Evolutionary conservation across 2,888 invertebrate species (phyloP).

Genomic region (Piscicola geometra): DNA sequence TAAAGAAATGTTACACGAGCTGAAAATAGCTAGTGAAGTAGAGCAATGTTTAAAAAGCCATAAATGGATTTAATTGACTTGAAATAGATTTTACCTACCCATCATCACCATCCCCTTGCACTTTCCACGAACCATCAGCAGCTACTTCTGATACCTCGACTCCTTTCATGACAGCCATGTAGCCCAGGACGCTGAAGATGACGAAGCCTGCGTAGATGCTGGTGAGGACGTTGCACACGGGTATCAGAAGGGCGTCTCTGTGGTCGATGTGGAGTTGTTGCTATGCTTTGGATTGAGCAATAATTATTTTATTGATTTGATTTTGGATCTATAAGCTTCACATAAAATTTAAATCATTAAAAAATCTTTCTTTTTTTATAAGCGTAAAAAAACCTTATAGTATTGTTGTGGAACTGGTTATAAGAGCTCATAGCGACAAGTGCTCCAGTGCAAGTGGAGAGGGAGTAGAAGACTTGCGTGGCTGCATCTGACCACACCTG

Average conservation of each 20-base stretch:
- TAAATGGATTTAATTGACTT: no score
- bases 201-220: conserved; percentile 49
- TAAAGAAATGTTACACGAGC: conserved; percentile 49
- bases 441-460: conserved; percentile 46
- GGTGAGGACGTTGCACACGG: conserved; percentile 48
- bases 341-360: no score
- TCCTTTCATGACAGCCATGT: conserved; percentile 50
- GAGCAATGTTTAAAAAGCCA: no score
- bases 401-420: conserved; percentile 47
- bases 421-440: conserved; percentile 47
- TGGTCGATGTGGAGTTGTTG: no score
- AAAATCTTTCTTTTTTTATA: conserved; percentile 5
- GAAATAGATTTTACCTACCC: no score
- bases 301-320: no score
- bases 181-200: conserved; percentile 59
- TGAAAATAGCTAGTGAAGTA: conserved; percentile 36
- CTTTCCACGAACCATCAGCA: conserved; percentile 42
- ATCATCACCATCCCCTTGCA: no score
- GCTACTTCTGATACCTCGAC: conserved; percentile 46
- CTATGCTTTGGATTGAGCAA: no score
- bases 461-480: conserved; percentile 44
- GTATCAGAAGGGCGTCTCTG: conserved; percentile 48
- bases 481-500: conserved; percentile 43
- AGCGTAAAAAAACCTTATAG: conserved; percentile 43
- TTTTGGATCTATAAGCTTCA: no score